A percentile compares a stretch with the other conserved stretches of the same genome.
phyloP scores from a whole-genome alignment of 2,797 vertebrate species.

The Cephalopachus bancanus region DNA sequence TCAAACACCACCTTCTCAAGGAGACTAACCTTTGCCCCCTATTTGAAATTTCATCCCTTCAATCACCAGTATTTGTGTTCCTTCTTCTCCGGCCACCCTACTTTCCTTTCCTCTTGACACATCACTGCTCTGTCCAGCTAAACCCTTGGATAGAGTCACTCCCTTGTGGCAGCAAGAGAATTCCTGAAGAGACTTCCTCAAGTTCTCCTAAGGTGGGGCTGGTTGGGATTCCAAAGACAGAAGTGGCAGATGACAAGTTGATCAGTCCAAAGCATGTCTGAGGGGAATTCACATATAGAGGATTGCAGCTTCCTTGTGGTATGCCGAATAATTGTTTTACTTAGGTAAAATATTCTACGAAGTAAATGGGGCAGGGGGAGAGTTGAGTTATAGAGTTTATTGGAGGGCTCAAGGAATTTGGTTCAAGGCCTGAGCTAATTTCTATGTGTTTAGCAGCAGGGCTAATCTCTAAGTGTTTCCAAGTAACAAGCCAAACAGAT shows the following conservation, averaged over 20 bases:
- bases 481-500: neutral
- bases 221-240: neutral
- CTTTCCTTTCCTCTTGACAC: neutral
- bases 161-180: neutral
- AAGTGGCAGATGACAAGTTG: neutral
- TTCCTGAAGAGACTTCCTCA: neutral
- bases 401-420: neutral
- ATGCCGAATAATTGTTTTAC: neutral
- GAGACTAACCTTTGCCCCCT: neutral
- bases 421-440: neutral
- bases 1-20: neutral
- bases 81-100: neutral
- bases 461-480: neutral
- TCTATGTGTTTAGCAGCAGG: neutral
- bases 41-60: neutral
- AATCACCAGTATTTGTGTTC: neutral
- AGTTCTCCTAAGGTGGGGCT: too few relatives aligned
- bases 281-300: neutral
- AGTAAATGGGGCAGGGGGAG: too few relatives aligned
- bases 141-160: neutral
- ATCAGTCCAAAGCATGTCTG: neutral
- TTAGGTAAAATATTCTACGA: too few relatives aligned
- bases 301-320: neutral
- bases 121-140: neutral
- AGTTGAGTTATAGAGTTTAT: neutral